Evolutionary conservation across 2,888 invertebrate species (phyloP).

Genomic region (Scaptomyza flava): DNA sequence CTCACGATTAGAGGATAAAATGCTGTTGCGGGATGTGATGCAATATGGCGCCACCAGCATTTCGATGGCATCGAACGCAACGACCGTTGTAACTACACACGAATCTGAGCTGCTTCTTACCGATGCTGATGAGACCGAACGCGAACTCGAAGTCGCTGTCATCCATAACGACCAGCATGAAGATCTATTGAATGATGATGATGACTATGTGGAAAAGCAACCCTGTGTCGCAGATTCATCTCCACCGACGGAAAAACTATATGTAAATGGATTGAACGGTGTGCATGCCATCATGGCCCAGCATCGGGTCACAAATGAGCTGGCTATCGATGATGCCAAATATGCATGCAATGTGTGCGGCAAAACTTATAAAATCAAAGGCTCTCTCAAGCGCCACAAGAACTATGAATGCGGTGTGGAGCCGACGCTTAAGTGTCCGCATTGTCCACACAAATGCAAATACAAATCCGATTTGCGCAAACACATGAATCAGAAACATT

Average conservation of each 20-base stretch:
- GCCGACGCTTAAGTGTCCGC: constrained; percentile 81
- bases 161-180: constrained; percentile 58
- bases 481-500: constrained; percentile 83
- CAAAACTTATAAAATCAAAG: constrained; percentile 92
- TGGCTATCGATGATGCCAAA: constrained; percentile 66
- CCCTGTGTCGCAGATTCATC: constrained; percentile 29
- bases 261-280: constrained; percentile 53
- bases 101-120: constrained; percentile 56
- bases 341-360: constrained; percentile 90
- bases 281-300: constrained; percentile 51
- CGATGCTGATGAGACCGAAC: constrained; percentile 67
- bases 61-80: constrained; percentile 47
- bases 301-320: constrained; percentile 51
- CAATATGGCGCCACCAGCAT: constrained; percentile 76
- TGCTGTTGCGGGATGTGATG: constrained; percentile 79
- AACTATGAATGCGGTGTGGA: constrained; percentile 88
- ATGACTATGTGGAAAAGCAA: constrained; percentile 59
- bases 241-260: constrained; percentile 46
- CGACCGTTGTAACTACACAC: constrained; percentile 52
- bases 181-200: constrained; percentile 49
- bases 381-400: constrained; percentile 90
- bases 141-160: constrained; percentile 60
- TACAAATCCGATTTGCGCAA: constrained; percentile 84
- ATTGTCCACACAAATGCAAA: constrained; percentile 84
- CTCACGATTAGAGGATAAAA: constrained; percentile 77